Evolutionary conservation across 2,113 vertebrate species (phyloP).

Genomic region (Australoheros scitulus): DNA sequence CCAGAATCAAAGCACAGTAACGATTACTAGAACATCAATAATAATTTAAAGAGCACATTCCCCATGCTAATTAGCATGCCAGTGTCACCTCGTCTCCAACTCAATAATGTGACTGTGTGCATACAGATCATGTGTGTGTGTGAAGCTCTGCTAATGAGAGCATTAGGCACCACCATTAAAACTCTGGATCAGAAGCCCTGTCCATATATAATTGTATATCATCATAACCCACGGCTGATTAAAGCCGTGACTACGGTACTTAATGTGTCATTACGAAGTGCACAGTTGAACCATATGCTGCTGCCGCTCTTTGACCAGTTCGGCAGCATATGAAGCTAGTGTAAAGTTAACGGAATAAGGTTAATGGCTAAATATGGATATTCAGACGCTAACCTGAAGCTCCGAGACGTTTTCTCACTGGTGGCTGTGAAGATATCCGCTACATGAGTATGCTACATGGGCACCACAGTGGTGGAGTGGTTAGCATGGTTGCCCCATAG

Average conservation of each 20-base stretch:
- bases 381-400: neutral
- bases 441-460: neutral
- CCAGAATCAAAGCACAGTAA: constrained; percentile 69
- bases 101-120: constrained; percentile 30
- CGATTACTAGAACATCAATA: constrained; percentile 61
- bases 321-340: neutral
- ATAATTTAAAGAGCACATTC: constrained; percentile 62
- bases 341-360: constrained; percentile 15
- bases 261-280: constrained; percentile 19
- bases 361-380: constrained; percentile 16
- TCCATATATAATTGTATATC: constrained; percentile 38
- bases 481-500: too few species aligned
- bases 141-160: constrained; percentile 35
- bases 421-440: neutral
- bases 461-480: too few species aligned
- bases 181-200: neutral
- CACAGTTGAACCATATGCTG: neutral
- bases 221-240: constrained; percentile 1
- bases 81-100: constrained; percentile 47
- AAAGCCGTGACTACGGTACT: neutral
- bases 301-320: constrained; percentile 2
- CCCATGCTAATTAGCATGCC: constrained; percentile 64
- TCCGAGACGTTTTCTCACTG: neutral
- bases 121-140: constrained; percentile 26
- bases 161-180: constrained; percentile 32